A percentile compares a stretch with the other conserved stretches of the same genome.
Evolutionary conservation across 2,888 invertebrate species (phyloP).

Genomic region (Drosophila algonquin): DNA sequence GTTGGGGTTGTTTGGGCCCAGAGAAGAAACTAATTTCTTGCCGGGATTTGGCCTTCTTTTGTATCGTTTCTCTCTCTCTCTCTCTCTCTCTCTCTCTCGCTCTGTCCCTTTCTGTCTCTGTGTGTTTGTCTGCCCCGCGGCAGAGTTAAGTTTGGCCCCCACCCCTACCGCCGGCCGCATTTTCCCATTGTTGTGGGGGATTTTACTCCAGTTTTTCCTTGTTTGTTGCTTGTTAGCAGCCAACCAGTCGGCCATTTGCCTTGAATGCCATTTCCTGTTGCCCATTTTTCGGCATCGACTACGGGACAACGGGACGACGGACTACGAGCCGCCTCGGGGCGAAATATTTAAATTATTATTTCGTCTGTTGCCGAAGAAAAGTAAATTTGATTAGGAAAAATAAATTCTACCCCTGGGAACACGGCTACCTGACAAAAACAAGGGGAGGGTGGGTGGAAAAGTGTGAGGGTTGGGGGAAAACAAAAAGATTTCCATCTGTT

Average conservation of each 20-base stretch:
- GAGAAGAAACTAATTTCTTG: conserved; percentile 72
- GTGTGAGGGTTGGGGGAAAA: not conserved
- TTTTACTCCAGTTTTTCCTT: conserved; percentile 43
- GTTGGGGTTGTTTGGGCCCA: not conserved
- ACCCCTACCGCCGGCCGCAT: conserved; percentile 11
- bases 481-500: conserved; percentile 21
- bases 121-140: conserved; percentile 66
- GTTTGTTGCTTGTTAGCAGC: conserved; percentile 66
- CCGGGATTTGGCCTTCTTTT: conserved; percentile 52
- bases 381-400: conserved; percentile 70
- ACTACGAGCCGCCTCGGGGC: conserved; percentile 20
- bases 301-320: not conserved
- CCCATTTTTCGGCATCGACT: conserved; percentile 18
- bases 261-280: conserved; percentile 71
- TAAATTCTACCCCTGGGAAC: conserved; percentile 55
- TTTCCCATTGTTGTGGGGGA: conserved; percentile 32
- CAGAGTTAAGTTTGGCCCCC: conserved; percentile 60
- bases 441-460: not conserved
- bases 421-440: not conserved
- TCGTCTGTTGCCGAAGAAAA: conserved; percentile 52
- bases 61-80: conserved; percentile 33
- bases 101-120: conserved; percentile 15
- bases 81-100: conserved; percentile 8
- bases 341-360: conserved; percentile 74
- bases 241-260: conserved; percentile 50